These are phyloP conservation scores for Epinephelus lanceolatus DNA, from an alignment of 2,113 vertebrate genomes.

Conservation along the genomic window DNA sequence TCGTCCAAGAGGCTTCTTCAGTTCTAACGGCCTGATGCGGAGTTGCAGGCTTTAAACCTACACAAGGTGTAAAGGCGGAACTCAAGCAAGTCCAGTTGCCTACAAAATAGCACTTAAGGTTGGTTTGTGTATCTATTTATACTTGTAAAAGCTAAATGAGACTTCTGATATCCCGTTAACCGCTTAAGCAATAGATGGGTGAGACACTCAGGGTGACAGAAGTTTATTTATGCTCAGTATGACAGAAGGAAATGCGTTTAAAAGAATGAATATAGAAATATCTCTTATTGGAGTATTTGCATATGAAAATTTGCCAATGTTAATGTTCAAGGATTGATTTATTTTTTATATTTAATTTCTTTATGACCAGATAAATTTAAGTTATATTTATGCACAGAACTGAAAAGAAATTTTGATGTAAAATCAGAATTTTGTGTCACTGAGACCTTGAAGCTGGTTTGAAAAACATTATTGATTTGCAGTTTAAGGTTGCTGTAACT, in stretches of 20 bases:
- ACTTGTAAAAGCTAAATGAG: neutral
- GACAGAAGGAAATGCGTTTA: neutral
- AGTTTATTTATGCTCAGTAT: neutral
- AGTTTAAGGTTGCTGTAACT: neutral
- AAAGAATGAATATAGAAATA: neutral
- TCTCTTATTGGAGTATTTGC: neutral
- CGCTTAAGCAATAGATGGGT: neutral
- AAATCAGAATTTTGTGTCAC: neutral
- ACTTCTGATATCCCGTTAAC: neutral
- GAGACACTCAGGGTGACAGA: neutral
- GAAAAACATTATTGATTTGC: neutral
- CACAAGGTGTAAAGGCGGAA: no score
- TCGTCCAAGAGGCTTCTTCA: no score
- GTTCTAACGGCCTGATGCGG: no score
- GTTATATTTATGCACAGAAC: neutral
- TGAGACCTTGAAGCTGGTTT: neutral
- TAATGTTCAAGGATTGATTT: neutral
- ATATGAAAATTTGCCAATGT: neutral
- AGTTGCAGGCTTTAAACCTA: no score
- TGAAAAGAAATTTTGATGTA: neutral
- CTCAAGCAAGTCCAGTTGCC: no score
- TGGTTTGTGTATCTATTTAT: slow-evolving; percentile 79
- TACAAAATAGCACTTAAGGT: slow-evolving; percentile 51
- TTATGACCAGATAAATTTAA: neutral
- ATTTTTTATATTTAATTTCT: neutral